Base-by-base conservation (phyloP, 2,888 invertebrate genomes). In the Macaria notata region DNA sequence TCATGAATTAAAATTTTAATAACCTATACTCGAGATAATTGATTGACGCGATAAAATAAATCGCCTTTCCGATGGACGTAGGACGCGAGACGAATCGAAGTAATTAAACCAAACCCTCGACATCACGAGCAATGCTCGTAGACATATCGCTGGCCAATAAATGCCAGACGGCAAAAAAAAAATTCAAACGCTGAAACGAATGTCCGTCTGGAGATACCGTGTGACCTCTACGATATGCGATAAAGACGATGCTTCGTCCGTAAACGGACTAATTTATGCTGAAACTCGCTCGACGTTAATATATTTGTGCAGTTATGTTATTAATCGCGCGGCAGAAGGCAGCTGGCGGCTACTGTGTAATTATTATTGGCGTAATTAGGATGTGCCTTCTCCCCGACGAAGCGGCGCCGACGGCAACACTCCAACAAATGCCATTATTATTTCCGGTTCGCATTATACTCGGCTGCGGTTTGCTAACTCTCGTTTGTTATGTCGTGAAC, bases 361-460 rank as follows among this genome's bases (percentile, higher is more conserved):
- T 90, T 87, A 89, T 88, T 87, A 88, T 86, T 84, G 85, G 84
- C 85, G 84, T 88, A 90, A 90, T 90, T 88, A 90, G 90, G 88
- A 88, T 88, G 88, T 84, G 88, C 81, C 75, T 41, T 39, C 49
- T 47, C 31, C 78, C 77, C 50, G 49, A 8, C 38, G 38, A 8
- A 79, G 84, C 81, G 85, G 87, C 86, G 87, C 77, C 81, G 83
- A 76, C 80, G 72, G 72, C 69, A 42, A 29, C 49, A 42, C 57
- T 57, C 29, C 75, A 84, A 84, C 87, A 84, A 87, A 88, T 79
- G 82, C 88, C 83, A 85, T 88, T 86, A 88, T 87, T 85, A 86
- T 88, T 87, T 90, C 89, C 88, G 88, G 79, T 85, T 84, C 83
- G 76, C 75, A 83, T 88, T 87, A 84, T 78, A 76, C 78, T 70